These are phyloP conservation scores for Oppia nitens DNA, from an alignment of 1,140 invertebrate genomes.

Conservation along the genomic window DNA sequence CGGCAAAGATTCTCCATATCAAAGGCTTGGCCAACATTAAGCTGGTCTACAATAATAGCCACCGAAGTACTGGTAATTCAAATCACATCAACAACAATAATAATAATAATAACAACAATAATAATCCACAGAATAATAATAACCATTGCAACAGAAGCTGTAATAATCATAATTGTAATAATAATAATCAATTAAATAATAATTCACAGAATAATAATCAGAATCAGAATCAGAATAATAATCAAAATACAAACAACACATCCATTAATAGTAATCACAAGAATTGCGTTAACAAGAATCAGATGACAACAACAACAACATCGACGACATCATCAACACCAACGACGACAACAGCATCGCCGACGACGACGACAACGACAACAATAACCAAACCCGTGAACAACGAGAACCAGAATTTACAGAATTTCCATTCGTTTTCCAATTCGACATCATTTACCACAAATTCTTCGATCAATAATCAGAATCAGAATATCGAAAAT, in stretches of 20 bases:
- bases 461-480: neutral
- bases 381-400: conserved; percentile 3
- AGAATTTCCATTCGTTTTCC: neutral
- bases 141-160: neutral
- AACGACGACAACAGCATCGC: no score
- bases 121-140: neutral
- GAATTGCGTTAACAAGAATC: no score
- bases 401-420: neutral
- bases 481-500: no score
- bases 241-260: no score
- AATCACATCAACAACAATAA: neutral
- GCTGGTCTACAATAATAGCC: conserved; percentile 10
- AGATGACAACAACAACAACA: no score
- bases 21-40: conserved; percentile 14
- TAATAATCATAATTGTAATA: neutral
- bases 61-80: neutral
- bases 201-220: no score
- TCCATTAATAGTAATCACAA: no score
- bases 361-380: conserved; percentile 13
- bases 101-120: neutral
- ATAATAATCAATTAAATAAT: no score
- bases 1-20: conserved; percentile 11
- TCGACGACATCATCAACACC: no score
- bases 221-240: neutral
- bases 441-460: conserved; percentile 2